A percentile compares a stretch with the other conserved stretches of the same genome.
Conservation (phyloP, 2,113 vertebrate genomes). For the Piaya cayana region DNA sequence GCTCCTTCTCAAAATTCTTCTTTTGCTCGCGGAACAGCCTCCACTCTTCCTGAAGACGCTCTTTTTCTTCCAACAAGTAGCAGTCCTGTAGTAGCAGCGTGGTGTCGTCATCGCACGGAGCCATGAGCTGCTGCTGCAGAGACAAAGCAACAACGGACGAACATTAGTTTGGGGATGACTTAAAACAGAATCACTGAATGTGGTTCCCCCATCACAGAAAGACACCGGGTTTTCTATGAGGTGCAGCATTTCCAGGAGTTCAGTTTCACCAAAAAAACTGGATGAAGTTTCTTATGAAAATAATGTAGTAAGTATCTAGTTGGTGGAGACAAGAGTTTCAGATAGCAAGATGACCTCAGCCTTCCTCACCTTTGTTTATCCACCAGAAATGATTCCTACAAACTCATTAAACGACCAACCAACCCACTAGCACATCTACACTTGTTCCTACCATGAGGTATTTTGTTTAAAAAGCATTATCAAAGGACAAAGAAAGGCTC, state of each 20-base stretch:
- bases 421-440: not conserved
- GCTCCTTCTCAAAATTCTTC: conserved; percentile 93
- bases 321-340: not conserved
- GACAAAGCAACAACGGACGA: not conserved
- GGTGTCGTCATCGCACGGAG: conserved; percentile 90
- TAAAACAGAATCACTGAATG: not conserved
- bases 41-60: conserved; percentile 95
- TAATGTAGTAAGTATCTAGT: not conserved
- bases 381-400: not conserved
- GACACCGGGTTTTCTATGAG: not conserved
- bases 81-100: conserved; percentile 88
- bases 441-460: not conserved
- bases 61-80: conserved; percentile 93
- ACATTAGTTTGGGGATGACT: not conserved
- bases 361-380: not conserved
- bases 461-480: not conserved
- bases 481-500: not conserved
- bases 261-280: not conserved
- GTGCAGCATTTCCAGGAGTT: not conserved
- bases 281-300: not conserved
- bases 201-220: too few species aligned
- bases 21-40: conserved; percentile 91
- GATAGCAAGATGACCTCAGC: not conserved
- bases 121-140: conserved; percentile 88
- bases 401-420: not conserved